Conservation (phyloP, 2,797 vertebrate genomes). For the Nyctalus aviator region DNA sequence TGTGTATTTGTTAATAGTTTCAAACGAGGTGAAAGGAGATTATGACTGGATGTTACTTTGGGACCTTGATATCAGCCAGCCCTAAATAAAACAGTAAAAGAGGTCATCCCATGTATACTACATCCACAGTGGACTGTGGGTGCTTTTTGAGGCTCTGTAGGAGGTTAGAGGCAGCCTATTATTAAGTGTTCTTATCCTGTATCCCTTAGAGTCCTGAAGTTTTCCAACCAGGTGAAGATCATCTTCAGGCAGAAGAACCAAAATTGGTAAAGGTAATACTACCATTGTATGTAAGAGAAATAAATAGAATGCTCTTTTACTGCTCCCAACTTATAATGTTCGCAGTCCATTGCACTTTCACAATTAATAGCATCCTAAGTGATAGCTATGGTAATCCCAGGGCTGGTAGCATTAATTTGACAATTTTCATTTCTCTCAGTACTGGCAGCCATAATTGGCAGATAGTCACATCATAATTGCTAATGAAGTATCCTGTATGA, state of each 20-base stretch:
- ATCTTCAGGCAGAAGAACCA: constrained; percentile 27
- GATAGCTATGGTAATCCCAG: neutral
- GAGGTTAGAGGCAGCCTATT: neutral
- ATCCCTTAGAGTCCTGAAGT: constrained; percentile 43
- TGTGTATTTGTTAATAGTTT: neutral
- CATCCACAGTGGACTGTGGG: neutral
- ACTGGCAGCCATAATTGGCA: neutral
- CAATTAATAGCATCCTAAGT: neutral
- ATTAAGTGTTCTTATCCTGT: neutral
- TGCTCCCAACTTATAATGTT: neutral
- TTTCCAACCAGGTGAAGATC: constrained; percentile 20
- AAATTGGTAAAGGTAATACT: constrained; percentile 60
- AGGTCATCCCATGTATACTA: neutral
- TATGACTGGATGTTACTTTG: neutral
- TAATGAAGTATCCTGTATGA: neutral
- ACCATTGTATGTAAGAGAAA: neutral
- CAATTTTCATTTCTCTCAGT: constrained; percentile 23
- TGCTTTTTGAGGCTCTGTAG: neutral
- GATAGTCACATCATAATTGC: neutral
- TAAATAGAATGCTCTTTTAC: neutral
- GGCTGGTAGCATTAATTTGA: neutral
- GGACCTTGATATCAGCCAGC: constrained; percentile 37
- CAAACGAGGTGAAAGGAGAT: neutral
- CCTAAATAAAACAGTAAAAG: neutral
- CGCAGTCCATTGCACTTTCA: neutral